These are phyloP conservation scores for Diprion similis DNA, from an alignment of 1,140 invertebrate species.

Conservation along the genomic window DNA sequence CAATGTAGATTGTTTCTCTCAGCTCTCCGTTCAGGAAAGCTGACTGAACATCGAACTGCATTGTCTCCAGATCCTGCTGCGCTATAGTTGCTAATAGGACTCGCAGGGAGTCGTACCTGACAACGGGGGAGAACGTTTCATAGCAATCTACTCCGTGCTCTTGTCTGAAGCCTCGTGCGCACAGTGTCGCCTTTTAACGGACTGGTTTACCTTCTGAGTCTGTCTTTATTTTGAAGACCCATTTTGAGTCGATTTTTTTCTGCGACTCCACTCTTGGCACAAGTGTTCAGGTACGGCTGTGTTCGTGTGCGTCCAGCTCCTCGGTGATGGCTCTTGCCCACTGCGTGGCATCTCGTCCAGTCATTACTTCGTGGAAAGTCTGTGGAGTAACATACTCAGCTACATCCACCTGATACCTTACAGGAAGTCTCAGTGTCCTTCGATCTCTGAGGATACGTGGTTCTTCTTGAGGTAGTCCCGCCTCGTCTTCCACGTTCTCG, in stretches of 20 bases:
- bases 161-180: constrained; percentile 37
- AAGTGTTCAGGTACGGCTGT: constrained; percentile 39
- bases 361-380: constrained; percentile 25
- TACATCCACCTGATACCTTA: constrained; percentile 23
- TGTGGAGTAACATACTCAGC: constrained; percentile 10
- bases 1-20: constrained; percentile 41
- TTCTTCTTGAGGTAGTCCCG: constrained; percentile 36
- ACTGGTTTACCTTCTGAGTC: constrained; percentile 36
- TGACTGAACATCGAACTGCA: constrained; percentile 42
- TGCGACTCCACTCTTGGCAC: constrained; percentile 29
- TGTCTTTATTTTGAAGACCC: constrained; percentile 43
- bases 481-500: constrained; percentile 1
- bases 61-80: constrained; percentile 19
- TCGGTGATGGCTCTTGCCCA: constrained; percentile 38
- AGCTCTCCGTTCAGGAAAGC: constrained; percentile 47
- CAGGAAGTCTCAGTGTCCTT: constrained; percentile 19
- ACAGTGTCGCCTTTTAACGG: constrained; percentile 33
- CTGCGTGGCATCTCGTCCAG: constrained; percentile 16
- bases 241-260: constrained; percentile 37
- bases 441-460: constrained; percentile 35
- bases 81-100: constrained; percentile 28
- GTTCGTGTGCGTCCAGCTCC: constrained; percentile 34
- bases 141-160: constrained; percentile 32
- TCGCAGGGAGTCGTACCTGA: constrained; percentile 16
- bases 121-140: constrained; percentile 28